phyloP scores from a whole-genome alignment of 1,140 invertebrate genomes.

The Eumaeus atala region DNA sequence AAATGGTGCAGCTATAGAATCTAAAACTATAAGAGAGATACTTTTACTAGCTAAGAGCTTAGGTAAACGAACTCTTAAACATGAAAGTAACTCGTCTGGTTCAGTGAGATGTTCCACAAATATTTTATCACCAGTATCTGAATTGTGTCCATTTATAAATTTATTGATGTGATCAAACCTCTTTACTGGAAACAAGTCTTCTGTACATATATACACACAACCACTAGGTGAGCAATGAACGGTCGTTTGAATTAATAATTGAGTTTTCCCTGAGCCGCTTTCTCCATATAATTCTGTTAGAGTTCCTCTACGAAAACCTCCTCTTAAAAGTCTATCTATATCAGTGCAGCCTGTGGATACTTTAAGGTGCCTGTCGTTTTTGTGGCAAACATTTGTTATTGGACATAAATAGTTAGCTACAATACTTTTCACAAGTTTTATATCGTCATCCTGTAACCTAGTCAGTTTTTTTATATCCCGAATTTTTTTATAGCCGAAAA shows the following conservation, averaged over 20 bases:
- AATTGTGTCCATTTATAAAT: constrained; percentile 19
- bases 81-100: constrained; percentile 42
- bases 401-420: constrained; percentile 33
- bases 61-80: constrained; percentile 46
- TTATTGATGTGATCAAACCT: constrained; percentile 50
- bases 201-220: constrained; percentile 55
- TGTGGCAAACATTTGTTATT: constrained; percentile 23
- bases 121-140: constrained; percentile 37
- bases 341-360: constrained; percentile 77
- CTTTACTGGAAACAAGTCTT: constrained; percentile 58
- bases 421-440: constrained; percentile 45
- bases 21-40: constrained; percentile 43
- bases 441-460: constrained; percentile 42
- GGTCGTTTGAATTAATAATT: constrained; percentile 85
- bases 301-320: constrained; percentile 82
- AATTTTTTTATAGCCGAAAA: too few relatives aligned
- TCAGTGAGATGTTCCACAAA: constrained; percentile 62
- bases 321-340: constrained; percentile 78
- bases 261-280: constrained; percentile 89
- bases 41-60: constrained; percentile 39
- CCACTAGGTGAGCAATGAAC: constrained; percentile 40
- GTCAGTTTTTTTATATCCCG: constrained; percentile 55
- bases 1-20: constrained; percentile 59
- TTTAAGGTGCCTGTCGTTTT: constrained; percentile 25
- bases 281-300: constrained; percentile 90